Evolutionary conservation across 2,888 invertebrate species (phyloP).

Genomic region (Sesia apiformis): DNA sequence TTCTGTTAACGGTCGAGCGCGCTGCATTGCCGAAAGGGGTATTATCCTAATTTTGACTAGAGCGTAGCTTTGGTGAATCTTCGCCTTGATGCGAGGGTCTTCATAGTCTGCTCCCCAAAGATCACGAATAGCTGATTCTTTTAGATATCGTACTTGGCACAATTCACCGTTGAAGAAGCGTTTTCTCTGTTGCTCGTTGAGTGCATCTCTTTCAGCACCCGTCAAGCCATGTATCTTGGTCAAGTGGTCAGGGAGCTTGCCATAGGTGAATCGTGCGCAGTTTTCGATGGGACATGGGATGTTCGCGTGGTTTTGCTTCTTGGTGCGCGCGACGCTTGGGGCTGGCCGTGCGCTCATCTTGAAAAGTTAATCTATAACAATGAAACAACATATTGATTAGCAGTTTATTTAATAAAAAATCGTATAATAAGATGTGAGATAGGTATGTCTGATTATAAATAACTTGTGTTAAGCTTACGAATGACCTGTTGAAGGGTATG

Average conservation of each 20-base stretch:
- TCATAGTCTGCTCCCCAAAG: slow-evolving; percentile 69
- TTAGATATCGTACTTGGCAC: slow-evolving; percentile 65
- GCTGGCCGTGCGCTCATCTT: slow-evolving; percentile 44
- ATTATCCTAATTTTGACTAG: slow-evolving; percentile 69
- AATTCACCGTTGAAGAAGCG: slow-evolving; percentile 71
- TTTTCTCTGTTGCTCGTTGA: slow-evolving; percentile 68
- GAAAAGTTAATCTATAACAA: slow-evolving; percentile 20
- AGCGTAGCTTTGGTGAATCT: slow-evolving; percentile 67
- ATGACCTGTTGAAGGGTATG: too few relatives aligned
- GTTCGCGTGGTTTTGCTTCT: slow-evolving; percentile 71
- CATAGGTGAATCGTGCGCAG: slow-evolving; percentile 69
- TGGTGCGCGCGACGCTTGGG: slow-evolving; percentile 46
- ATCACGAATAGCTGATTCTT: slow-evolving; percentile 68
- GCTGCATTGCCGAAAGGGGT: slow-evolving; percentile 60
- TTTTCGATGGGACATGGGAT: slow-evolving; percentile 71
- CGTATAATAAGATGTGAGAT: too few relatives aligned
- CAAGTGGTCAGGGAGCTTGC: slow-evolving; percentile 66
- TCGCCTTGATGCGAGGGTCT: slow-evolving; percentile 60
- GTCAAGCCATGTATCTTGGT: slow-evolving; percentile 68
- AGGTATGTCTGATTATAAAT: too few relatives aligned
- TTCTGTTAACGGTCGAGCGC: slow-evolving; percentile 61
- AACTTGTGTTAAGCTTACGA: too few relatives aligned
- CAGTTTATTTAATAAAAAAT: too few relatives aligned
- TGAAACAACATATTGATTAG: slow-evolving; percentile 3
- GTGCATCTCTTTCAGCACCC: slow-evolving; percentile 61